Evolutionary conservation across 2,888 invertebrate genomes (phyloP), one percentile per base, ranked within the genome.

Genomic region (Hartigia nigra): DNA sequence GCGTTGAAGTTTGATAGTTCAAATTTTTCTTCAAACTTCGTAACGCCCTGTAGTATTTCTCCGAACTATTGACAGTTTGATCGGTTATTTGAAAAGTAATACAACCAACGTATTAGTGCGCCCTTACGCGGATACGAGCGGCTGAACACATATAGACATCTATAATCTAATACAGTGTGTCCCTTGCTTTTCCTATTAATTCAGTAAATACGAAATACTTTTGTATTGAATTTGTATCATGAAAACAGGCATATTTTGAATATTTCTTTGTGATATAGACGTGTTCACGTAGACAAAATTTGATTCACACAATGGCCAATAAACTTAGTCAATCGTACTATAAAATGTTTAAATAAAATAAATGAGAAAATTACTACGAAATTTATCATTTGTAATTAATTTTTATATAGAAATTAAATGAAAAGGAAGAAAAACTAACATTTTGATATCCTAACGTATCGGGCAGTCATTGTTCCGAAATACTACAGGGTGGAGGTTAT

Each of bases 1-100:
- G 79, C 74, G 79, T 79, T 78, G 80, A 78, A 84, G 75, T 83
- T 82, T 77, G 70, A 82, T 31, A 72, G 14, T 72, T 72, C 23
- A 72, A 72, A 72, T 34, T 12, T 72, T 31, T 72, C 35, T 72
- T 31, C 72, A 23, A 72, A 32, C 23, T 23, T 31, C 11, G 12
- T 32, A 32, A 72, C 14, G 14, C 32, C 12, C 31, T 72, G 72
- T 39, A 39, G 9, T 23, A 55, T 55, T 55, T 55, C 55, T 55
- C 55, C 9, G 55, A 55, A 55, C 9, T 55, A 55, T 55, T 55
- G 55, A 55, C 55, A 55, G 23, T 55, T 9, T 23, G 23, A 1
- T 55, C 55, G 9, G 55, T 55, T 55, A 55, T 55, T 55, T 55
- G 55, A 55, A 55, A 55, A 55, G 14, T 55, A 55, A 55, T 55